Percentiles rank a stretch among this genome's conserved stretches.
phyloP scores from a whole-genome alignment of 2,888 invertebrate genomes.

The Neoaliturus tenellus region DNA sequence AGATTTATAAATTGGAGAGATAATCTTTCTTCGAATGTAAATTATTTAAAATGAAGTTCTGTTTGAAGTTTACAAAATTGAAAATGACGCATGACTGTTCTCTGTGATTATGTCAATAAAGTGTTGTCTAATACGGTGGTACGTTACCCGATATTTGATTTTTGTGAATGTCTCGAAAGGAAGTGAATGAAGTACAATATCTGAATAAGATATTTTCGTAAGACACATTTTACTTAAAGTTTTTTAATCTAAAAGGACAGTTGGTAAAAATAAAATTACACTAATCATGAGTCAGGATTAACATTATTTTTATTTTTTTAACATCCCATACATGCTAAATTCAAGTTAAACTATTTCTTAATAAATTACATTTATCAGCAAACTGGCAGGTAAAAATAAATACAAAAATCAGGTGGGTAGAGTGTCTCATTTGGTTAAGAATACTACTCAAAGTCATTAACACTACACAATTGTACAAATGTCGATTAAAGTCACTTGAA shows the following conservation, averaged over 20 bases:
- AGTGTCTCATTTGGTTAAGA: constrained; percentile 28
- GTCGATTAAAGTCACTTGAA: background rate
- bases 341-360: background rate
- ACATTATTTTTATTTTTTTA: background rate
- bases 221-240: no score
- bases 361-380: constrained; percentile 11
- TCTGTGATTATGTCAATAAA: no score
- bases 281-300: background rate
- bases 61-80: no score
- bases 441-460: constrained; percentile 15
- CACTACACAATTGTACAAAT: constrained; percentile 10
- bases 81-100: no score
- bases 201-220: no score
- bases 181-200: no score
- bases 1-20: no score
- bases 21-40: no score
- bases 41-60: no score
- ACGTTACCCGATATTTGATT: no score
- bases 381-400: background rate
- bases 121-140: no score
- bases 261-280: background rate
- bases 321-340: background rate
- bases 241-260: background rate
- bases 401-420: constrained; percentile 10
- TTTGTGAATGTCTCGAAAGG: no score